Evolutionary conservation across 2,797 vertebrate species (phyloP).

Genomic region (Odontamblyopus rebecca): DNA sequence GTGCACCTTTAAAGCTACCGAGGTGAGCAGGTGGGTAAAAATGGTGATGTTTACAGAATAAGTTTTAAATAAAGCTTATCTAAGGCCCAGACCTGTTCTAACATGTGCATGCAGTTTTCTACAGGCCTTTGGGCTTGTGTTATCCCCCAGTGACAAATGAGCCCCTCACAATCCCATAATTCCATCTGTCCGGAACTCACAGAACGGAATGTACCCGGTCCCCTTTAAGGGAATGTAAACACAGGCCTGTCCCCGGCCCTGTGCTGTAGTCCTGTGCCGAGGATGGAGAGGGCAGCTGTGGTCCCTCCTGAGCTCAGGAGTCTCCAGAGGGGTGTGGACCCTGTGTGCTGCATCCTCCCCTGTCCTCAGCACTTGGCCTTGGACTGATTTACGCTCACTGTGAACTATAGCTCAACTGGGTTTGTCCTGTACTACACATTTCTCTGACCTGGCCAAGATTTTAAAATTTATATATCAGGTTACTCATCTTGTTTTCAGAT

Average conservation of each 20-base stretch:
- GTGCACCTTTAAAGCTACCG: too few relatives aligned
- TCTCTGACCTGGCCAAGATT: too few relatives aligned
- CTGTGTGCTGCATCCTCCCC: neutral
- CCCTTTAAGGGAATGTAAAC: conserved; percentile 38
- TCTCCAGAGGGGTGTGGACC: neutral
- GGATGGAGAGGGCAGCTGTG: conserved; percentile 44
- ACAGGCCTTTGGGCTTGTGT: neutral
- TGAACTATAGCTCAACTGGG: neutral
- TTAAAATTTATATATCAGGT: too few relatives aligned
- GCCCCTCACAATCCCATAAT: conserved; percentile 18
- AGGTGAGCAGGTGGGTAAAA: too few relatives aligned
- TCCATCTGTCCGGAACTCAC: conserved; percentile 55
- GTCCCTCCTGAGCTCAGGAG: neutral
- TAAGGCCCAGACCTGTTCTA: neutral
- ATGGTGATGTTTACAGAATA: too few relatives aligned
- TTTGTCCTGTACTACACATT: too few relatives aligned
- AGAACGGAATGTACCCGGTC: conserved; percentile 58
- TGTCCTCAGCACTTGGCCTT: neutral
- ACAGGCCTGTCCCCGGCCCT: conserved; percentile 4
- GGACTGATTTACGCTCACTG: neutral
- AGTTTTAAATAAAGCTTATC: too few relatives aligned
- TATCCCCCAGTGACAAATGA: conserved; percentile 2
- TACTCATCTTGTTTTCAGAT: too few relatives aligned
- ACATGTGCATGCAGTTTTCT: neutral
- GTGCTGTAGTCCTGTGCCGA: neutral